Conservation (phyloP, 2,113 vertebrate species). For the Engraulis encrasicolus region DNA sequence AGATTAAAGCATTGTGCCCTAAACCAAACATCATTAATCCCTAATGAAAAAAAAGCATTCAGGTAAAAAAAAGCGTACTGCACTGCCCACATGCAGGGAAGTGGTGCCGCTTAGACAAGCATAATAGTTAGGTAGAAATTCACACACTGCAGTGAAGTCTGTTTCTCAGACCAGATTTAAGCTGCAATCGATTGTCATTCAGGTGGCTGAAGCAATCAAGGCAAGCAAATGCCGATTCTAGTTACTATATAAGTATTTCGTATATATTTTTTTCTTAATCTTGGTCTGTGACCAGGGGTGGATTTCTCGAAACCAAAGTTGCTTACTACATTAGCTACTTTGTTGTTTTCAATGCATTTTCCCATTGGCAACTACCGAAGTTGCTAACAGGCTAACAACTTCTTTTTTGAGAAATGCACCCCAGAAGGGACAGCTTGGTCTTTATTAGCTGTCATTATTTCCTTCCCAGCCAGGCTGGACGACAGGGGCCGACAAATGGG, state of each 20-base stretch:
- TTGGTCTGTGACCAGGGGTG: conserved; percentile 26
- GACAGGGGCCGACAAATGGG: no score
- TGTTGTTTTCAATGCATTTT: no score
- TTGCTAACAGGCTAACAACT: no score
- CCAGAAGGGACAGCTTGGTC: conserved; percentile 42
- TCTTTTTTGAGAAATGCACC: no score
- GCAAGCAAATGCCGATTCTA: conserved; percentile 32
- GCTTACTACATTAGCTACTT: no score
- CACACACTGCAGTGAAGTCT: no score
- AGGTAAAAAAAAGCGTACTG: no score
- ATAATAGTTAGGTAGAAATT: no score
- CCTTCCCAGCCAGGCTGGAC: conserved; percentile 10
- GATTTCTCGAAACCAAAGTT: no score
- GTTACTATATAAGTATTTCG: not conserved
- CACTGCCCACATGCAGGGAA: no score
- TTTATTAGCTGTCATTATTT: conserved; percentile 47
- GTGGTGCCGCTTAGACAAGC: no score
- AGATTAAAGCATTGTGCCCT: not conserved
- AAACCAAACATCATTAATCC: not conserved
- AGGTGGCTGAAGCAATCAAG: conserved; percentile 24
- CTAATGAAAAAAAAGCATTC: not conserved
- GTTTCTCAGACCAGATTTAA: not conserved
- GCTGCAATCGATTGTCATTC: not conserved
- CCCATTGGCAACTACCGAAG: no score
- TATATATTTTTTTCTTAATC: not conserved